Base-by-base conservation (phyloP, 2,888 invertebrate genomes). In the Bombylius major region DNA sequence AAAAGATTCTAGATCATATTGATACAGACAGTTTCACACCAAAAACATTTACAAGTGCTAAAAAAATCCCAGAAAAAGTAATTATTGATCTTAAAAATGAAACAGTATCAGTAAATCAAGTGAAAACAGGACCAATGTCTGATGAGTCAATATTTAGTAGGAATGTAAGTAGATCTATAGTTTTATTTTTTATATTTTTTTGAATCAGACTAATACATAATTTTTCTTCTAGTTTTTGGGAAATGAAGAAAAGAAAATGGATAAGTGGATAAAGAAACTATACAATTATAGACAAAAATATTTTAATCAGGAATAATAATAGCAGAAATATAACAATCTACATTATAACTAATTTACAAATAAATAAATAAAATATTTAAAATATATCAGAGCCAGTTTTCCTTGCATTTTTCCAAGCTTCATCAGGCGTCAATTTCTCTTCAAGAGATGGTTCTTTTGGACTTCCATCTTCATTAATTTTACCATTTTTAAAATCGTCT, bases 331-430 rank as follows among this genome's bases (percentile, higher is more conserved):
- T n/a, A n/a, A n/a, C n/a, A n/a, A n/a, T n/a, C n/a, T n/a, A n/a
- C 11, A 39, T 54, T 36, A 46, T 54, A 45, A 14, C 44, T 49
- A 50, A 49, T 46, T 44, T n/a, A n/a, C 4, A 45, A 44, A 36
- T 46, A 8, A n/a, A 5, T 23, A 33, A 56, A 62, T 66, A 75
- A 52, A 56, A 56, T 53, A 39, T 45, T 64, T 70, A 73, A 61
- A 89, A 89, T 65, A 92, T 79, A 77, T 93, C 93, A n/a, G 83
- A 80, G 57, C 92, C 92, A 12, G 89, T 87, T 75, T 80, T 80
- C 65, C 82, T 80, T 0, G 90, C 88, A 64, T 74, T 78, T 1
- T 76, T 69, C 60, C 79, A 78, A 0, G 93, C 93, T 70, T 87
- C 82, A 58, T 87, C 81, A 0, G 88, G 72, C 13, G 83, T 82